These are phyloP conservation scores for Dicyrtoma fusca DNA, from an alignment of 2,888 invertebrate genomes.

Conservation along the genomic window DNA sequence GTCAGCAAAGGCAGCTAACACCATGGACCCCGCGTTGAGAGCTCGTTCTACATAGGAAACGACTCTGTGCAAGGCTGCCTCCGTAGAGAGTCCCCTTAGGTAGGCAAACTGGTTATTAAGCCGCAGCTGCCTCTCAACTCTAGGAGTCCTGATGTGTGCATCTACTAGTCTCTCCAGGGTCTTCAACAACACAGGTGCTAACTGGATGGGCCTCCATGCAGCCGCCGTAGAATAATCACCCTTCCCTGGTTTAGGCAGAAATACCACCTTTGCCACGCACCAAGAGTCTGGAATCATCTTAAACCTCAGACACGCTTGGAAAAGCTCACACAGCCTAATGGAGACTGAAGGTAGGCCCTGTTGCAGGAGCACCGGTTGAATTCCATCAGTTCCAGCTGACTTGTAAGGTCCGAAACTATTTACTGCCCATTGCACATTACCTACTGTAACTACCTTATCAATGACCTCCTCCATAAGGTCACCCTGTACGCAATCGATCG, in stretches of 20 bases:
- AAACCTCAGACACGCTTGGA: too few species aligned
- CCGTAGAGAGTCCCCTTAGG: conserved; percentile 39
- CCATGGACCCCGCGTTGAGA: conserved; percentile 35
- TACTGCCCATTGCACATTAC: too few species aligned
- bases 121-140: not conserved
- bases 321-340: too few species aligned
- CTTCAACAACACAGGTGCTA: conserved; percentile 44
- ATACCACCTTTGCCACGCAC: conserved; percentile 4
- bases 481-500: too few species aligned
- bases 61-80: conserved; percentile 35
- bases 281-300: too few species aligned
- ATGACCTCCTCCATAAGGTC: too few species aligned
- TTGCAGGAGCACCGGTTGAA: too few species aligned
- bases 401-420: too few species aligned
- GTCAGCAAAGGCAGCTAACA: conserved; percentile 49
- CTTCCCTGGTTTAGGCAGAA: conserved; percentile 44
- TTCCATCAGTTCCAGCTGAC: too few species aligned
- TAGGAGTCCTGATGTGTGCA: conserved; percentile 14
- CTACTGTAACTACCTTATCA: too few species aligned
- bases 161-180: conserved; percentile 40
- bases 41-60: conserved; percentile 8
- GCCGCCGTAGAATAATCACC: conserved; percentile 23
- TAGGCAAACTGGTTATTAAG: conserved; percentile 35
- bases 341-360: too few species aligned
- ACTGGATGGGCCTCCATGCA: conserved; percentile 42